Evolutionary conservation across 2,888 invertebrate species (phyloP), one percentile per base, ranked within the genome.

Genomic region (Caradrina kadenii): DNA sequence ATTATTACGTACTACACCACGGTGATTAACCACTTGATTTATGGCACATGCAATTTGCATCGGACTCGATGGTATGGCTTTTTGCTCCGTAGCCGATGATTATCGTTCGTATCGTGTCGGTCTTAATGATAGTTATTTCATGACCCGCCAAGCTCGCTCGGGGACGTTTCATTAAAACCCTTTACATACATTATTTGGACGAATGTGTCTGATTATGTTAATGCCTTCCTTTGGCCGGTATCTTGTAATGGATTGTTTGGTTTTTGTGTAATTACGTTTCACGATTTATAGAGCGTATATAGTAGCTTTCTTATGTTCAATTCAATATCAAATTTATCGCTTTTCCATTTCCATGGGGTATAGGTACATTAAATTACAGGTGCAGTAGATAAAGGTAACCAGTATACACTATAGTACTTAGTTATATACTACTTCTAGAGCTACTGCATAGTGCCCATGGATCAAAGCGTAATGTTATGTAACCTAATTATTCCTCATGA

Each of bases 91-190:
- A 92, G 88, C 89, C 91, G 93, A 94, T 94, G 92, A 95, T 95
- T 95, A 95, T 95, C 94, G 93, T 93, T 92, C 93, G 93, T 94
- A 95, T 95, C 95, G 95, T 93, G 95, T 94, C 93, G 93, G 91
- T 86, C 89, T 92, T 96, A 96, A 96, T 96, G 93, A 94, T 94
- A 93, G 95, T 95, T 92, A 95, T 95, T 94, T 94, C 93, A 93
- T 93, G 94, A 94, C 92, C 93, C 93, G 93, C 89, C 93, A 92
- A 88, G 91, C 93, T 93, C 86, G 92, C 93, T 91, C 90, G 91
- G 92, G 91, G 93, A 94, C 93, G 93, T 94, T 93, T 93, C 92
- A 94, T 95, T 95, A 94, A 94, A 94, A 92, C 91, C 90, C 91
- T 93, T 93, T 92, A 93, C 94, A 93, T 93, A 93, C 91, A 94